These are phyloP conservation scores for Chionodraco myersi DNA, from an alignment of 2,113 vertebrate genomes.

Conservation along the genomic window DNA sequence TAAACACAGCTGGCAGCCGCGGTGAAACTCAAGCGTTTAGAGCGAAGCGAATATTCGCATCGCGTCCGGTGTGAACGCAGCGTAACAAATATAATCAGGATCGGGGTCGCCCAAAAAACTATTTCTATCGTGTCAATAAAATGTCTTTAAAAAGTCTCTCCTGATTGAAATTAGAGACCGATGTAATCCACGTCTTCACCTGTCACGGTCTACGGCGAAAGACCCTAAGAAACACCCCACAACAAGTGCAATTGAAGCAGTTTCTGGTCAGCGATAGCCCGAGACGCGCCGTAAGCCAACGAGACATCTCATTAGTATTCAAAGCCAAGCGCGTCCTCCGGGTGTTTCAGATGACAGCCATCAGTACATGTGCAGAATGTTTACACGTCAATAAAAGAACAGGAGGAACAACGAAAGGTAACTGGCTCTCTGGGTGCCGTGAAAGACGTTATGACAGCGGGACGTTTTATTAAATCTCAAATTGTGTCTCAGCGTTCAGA, in stretches of 20 bases:
- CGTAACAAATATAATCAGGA: too few relatives aligned
- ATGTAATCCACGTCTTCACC: background rate
- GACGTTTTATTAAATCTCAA: conserved; percentile 5
- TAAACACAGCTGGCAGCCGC: too few relatives aligned
- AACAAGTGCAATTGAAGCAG: background rate
- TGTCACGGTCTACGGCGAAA: background rate
- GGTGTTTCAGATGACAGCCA: background rate
- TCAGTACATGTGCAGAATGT: background rate
- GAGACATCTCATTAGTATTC: conserved; percentile 5
- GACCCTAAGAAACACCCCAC: too few relatives aligned
- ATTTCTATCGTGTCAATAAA: too few relatives aligned
- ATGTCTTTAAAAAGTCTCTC: too few relatives aligned
- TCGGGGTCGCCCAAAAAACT: too few relatives aligned
- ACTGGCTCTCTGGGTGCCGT: conserved; percentile 1
- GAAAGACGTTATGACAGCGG: background rate
- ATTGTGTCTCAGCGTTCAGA: background rate
- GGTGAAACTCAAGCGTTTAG: too few relatives aligned
- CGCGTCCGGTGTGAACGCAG: too few relatives aligned
- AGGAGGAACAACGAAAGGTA: background rate
- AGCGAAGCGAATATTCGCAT: too few relatives aligned
- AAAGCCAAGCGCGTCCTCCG: background rate
- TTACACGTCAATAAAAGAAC: background rate
- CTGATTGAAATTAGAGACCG: too few relatives aligned
- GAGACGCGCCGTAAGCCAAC: background rate
- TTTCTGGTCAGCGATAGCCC: background rate